Evolutionary conservation across 2,113 vertebrate genomes (phyloP), one percentile per base, ranked within the genome.

Genomic region (Ceuthmochares aereus): DNA sequence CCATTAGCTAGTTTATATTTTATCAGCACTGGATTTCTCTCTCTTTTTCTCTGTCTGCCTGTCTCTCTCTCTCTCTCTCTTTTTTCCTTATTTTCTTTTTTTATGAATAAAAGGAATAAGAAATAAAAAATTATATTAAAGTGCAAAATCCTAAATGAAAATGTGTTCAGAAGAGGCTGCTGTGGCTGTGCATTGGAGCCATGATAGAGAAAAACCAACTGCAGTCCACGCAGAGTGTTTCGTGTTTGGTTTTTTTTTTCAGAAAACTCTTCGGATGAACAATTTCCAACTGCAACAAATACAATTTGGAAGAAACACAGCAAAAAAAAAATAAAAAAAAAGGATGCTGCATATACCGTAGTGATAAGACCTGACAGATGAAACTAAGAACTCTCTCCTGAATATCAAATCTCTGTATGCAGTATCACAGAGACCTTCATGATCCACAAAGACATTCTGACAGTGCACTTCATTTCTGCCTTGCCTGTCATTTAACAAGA

Each of bases 11-110:
- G 32, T 56, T 91, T 59, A 7, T 60, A 55, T 81, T 85, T 78
- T 72, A 15, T 75, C 87, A 69, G 55, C 34, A 26, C 72, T 67
- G 25, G 45, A 84, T 37, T 9, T 26, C 21, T 20, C 8, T 49
- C 34, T 27, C 1, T 3, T n/a, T n/a, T n/a, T n/a, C n/a, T 21
- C 7, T 56, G 7, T 22, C 1, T 17, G 1, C 1, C 1, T 3
- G n/a, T n/a, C n/a, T n/a, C n/a, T n/a, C n/a, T n/a, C n/a, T n/a
- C n/a, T n/a, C n/a, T n/a, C n/a, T n/a, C 12, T 27, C n/a, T n/a
- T n/a, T n/a, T n/a, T n/a, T n/a, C n/a, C n/a, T n/a, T n/a, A n/a
- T n/a, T n/a, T n/a, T n/a, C n/a, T n/a, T n/a, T n/a, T 42, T 55
- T 23, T 29, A 37, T 26, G 32, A 47, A 23, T 40, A 43, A 43